Evolutionary conservation across 2,888 invertebrate genomes (phyloP).

Genomic region (Magallana nippona): DNA sequence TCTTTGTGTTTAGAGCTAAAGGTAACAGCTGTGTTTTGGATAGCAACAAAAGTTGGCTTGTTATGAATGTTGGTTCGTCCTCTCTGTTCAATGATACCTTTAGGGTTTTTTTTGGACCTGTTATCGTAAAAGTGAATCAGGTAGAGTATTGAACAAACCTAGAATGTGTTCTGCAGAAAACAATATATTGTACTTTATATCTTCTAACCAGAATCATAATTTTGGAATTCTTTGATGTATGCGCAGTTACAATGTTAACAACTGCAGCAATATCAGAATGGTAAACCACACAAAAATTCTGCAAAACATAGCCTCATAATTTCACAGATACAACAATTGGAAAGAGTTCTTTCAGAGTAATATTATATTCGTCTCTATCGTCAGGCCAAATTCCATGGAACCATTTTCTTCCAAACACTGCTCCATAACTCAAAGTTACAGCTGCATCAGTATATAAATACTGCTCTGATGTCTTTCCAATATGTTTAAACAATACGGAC

Average conservation of each 20-base stretch:
- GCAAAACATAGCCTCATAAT: background rate
- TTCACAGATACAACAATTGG: slow-evolving; percentile 33
- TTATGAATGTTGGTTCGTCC: no score
- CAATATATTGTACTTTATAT: no score
- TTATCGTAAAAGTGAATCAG: no score
- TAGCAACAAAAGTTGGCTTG: no score
- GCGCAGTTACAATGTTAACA: background rate
- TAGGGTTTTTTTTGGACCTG: no score
- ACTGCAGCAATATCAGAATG: background rate
- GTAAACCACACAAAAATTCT: background rate
- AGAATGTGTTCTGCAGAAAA: slow-evolving; percentile 43
- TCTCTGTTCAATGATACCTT: no score
- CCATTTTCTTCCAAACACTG: slow-evolving; percentile 30
- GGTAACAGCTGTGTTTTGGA: no score
- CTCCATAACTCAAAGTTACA: slow-evolving; percentile 43
- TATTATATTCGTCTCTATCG: background rate
- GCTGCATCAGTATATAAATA: slow-evolving; percentile 51
- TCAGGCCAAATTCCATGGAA: slow-evolving; percentile 35
- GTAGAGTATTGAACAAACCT: background rate
- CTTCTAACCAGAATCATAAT: no score
- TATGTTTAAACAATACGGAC: no score
- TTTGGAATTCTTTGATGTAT: no score
- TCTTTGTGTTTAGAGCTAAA: no score
- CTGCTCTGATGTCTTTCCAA: no score
- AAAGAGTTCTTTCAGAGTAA: slow-evolving; percentile 33